Conservation (phyloP, 2,888 invertebrate genomes). For the Tipula vernalis region DNA sequence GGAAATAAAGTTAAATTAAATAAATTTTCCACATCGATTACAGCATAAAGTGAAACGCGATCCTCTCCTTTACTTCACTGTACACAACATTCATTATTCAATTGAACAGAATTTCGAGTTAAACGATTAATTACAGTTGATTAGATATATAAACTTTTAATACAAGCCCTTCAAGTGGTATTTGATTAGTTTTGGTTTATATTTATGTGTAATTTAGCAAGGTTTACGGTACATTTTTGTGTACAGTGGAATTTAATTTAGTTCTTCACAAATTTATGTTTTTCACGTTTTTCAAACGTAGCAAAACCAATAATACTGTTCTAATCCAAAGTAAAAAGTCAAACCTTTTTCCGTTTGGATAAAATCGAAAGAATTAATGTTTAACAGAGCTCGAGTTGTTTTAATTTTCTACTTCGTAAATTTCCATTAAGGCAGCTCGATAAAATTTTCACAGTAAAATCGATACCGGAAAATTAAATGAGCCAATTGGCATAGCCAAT, state of each 20-base stretch:
- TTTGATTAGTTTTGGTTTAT: neutral
- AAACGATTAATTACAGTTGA: slow-evolving; percentile 9
- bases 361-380: no score
- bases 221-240: neutral
- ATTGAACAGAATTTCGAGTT: slow-evolving; percentile 6
- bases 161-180: neutral
- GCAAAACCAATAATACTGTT: no score
- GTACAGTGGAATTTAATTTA: neutral
- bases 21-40: slow-evolving; percentile 10
- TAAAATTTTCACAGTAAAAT: no score
- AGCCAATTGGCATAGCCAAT: no score
- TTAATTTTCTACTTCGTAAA: no score
- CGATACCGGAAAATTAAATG: no score
- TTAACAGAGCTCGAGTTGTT: no score
- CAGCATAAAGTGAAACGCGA: slow-evolving; percentile 5
- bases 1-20: slow-evolving; percentile 8
- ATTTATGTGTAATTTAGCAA: neutral
- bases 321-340: no score
- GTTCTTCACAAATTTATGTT: neutral
- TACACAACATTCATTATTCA: neutral
- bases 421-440: no score
- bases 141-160: slow-evolving; percentile 5
- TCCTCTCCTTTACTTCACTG: neutral
- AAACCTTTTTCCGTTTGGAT: no score
- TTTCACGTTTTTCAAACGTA: no score